Evolutionary conservation across 2,797 vertebrate genomes (phyloP).

Genomic region (Pitangus sulphuratus): DNA sequence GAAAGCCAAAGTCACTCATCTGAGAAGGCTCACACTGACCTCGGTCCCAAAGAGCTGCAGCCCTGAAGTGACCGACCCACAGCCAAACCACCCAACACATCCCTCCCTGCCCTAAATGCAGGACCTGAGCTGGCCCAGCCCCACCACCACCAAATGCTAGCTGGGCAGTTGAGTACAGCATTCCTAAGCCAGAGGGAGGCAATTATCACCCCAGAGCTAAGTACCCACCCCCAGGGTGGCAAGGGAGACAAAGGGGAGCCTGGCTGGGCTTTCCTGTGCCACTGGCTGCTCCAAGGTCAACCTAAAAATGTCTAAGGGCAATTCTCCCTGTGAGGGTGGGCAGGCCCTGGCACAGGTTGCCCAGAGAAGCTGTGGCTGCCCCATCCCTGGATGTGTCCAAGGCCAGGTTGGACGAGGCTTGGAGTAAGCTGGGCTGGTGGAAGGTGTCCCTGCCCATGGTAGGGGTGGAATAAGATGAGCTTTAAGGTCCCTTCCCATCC

Average conservation of each 20-base stretch:
- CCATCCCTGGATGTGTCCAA: neutral
- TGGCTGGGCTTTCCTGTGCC: neutral
- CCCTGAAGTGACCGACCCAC: neutral
- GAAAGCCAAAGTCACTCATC: rapidly evolving
- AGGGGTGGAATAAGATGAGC: neutral
- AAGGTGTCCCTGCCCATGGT: neutral
- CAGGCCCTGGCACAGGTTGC: rapidly evolving
- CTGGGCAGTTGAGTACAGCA: neutral
- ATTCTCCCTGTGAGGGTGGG: rapidly evolving
- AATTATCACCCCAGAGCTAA: rapidly evolving
- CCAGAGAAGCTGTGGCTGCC: neutral
- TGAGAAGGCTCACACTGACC: rapidly evolving
- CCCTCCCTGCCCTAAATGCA: neutral
- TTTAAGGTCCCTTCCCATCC: neutral
- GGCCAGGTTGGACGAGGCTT: neutral
- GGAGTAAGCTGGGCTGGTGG: rapidly evolving
- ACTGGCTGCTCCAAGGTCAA: neutral
- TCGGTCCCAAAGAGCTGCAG: no score
- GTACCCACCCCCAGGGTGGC: rapidly evolving
- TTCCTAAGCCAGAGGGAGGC: neutral
- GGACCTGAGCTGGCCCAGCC: neutral
- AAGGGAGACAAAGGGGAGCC: rapidly evolving
- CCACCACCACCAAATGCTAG: neutral
- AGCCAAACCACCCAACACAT: rapidly evolving
- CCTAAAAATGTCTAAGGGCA: neutral